phyloP scores from a whole-genome alignment of 2,113 vertebrate genomes.

The Alligator sinensis region DNA sequence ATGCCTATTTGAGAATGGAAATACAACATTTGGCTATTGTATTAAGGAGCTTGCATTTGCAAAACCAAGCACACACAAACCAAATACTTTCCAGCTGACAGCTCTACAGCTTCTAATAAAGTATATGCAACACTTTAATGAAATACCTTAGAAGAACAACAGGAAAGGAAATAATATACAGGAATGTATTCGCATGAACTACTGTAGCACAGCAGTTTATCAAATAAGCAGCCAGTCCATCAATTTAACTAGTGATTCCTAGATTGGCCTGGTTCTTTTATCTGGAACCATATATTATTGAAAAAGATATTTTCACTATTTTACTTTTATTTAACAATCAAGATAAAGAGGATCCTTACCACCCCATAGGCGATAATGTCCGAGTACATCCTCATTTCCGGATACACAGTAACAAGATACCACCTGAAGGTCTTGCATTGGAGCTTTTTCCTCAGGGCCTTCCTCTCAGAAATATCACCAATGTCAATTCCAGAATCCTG shows the following conservation, averaged over 20 bases:
- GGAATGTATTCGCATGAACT: neutral
- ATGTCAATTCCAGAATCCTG: constrained; percentile 98
- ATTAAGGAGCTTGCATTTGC: neutral
- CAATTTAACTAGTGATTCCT: neutral
- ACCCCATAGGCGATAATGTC: constrained; percentile 94
- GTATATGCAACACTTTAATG: neutral
- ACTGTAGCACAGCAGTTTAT: neutral
- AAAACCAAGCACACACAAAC: neutral
- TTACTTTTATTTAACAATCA: neutral
- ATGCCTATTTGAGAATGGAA: neutral
- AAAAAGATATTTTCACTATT: neutral
- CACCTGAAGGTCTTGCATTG: constrained; percentile 98
- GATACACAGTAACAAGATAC: constrained; percentile 98
- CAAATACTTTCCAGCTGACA: neutral
- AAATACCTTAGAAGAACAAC: neutral
- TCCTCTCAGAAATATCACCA: constrained; percentile 93
- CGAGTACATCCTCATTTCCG: constrained; percentile 97
- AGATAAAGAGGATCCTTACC: constrained; percentile 80
- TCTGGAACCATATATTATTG: neutral
- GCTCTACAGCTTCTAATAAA: neutral
- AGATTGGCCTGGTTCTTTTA: neutral
- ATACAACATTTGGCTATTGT: neutral
- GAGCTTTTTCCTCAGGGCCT: constrained; percentile 93
- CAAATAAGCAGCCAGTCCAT: neutral
- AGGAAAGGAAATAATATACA: neutral